Conservation (phyloP, 2,888 invertebrate species). For the Napeogenes inachia region DNA sequence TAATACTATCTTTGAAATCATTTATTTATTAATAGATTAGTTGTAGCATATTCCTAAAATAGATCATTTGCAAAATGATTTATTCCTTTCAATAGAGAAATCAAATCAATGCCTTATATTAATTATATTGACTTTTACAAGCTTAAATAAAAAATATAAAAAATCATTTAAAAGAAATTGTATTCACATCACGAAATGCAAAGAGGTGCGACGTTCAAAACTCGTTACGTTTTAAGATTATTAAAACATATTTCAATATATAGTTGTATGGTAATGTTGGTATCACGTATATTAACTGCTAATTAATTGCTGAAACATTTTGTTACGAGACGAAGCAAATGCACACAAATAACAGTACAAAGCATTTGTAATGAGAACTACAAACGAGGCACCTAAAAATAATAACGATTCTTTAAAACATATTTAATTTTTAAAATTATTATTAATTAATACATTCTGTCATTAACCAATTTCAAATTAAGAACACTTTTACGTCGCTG, state of each 20-base stretch:
- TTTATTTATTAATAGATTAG: too few species aligned
- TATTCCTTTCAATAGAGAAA: too few species aligned
- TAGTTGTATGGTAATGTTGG: neutral
- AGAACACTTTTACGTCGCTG: constrained; percentile 6
- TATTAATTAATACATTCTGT: neutral
- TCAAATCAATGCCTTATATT: too few species aligned
- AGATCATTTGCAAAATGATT: too few species aligned
- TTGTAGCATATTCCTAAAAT: too few species aligned
- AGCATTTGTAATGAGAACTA: neutral
- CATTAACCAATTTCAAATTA: constrained; percentile 9
- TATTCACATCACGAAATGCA: constrained; percentile 1
- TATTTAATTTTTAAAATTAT: neutral
- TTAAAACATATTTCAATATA: neutral
- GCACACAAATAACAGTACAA: too few species aligned
- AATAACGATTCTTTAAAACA: neutral
- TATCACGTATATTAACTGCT: too few species aligned
- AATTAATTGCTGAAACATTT: too few species aligned
- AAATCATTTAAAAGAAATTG: neutral
- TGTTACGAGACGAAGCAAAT: too few species aligned
- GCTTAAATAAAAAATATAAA: neutral
- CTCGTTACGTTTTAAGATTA: neutral
- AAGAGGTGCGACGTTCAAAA: constrained; percentile 1
- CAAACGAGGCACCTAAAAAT: neutral
- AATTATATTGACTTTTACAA: neutral
- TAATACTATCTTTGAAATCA: too few species aligned